These are phyloP conservation scores for Pterocles gutturalis DNA, from an alignment of 2,113 vertebrate genomes.

Conservation along the genomic window DNA sequence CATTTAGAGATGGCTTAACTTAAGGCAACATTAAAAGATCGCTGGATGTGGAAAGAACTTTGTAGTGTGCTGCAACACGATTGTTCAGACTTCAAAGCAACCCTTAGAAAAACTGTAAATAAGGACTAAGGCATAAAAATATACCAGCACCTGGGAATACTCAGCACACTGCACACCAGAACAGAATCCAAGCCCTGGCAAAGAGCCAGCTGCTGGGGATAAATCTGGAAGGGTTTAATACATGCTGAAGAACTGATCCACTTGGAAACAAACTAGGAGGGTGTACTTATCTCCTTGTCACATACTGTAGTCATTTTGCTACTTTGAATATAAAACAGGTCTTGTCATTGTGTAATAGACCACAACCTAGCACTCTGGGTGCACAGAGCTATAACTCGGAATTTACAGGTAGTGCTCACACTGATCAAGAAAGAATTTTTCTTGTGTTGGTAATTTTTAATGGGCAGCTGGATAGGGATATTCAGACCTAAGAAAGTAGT, in stretches of 20 bases:
- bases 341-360: slow-evolving; percentile 22
- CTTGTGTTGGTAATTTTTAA: neutral
- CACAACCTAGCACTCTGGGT: neutral
- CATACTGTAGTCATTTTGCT: slow-evolving; percentile 56
- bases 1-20: slow-evolving; percentile 35
- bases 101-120: slow-evolving; percentile 79
- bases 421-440: neutral
- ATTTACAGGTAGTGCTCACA: neutral
- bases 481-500: neutral
- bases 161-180: slow-evolving; percentile 75
- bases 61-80: slow-evolving; percentile 38
- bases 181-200: slow-evolving; percentile 66
- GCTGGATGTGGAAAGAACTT: slow-evolving; percentile 58
- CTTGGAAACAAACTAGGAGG: slow-evolving; percentile 68
- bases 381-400: neutral
- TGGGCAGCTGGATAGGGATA: neutral
- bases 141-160: slow-evolving; percentile 78
- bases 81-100: slow-evolving; percentile 80
- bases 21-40: slow-evolving; percentile 48
- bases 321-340: slow-evolving; percentile 64
- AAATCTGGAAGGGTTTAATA: slow-evolving; percentile 79
- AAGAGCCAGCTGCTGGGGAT: slow-evolving; percentile 63
- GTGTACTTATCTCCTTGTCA: slow-evolving; percentile 71
- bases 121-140: slow-evolving; percentile 76
- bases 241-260: slow-evolving; percentile 50